Evolutionary conservation across 1,140 invertebrate species (phyloP), one percentile per base, ranked within the genome.

Genomic region (Kradibia gibbosae): DNA sequence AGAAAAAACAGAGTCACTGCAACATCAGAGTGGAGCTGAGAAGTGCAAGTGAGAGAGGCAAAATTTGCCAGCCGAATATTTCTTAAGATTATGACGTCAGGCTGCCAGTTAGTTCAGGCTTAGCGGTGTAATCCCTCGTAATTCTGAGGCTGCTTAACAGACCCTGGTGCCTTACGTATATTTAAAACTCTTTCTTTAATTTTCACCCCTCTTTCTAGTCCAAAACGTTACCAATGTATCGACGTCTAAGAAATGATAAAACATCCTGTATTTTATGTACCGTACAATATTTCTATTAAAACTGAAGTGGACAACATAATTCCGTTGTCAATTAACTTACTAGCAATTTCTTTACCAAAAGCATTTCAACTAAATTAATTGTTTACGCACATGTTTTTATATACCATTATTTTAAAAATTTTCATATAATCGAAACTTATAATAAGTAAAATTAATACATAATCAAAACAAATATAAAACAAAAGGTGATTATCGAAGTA

Each of bases 31-130:
- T 15, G 8, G 39, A 25, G 42, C 42, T 3, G n/a, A 3, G 31
- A 67, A 48, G 36, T 71, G 34, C 70, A 48, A 71, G 42, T 13
- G 42, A 71, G 20, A 67, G 13, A 70, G 65, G 10, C 22, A 20
- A 28, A 15, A 28, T 34, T 28, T 42, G 48, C 48, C 28, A 22
- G 7, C 73, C 22, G 74, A 76, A 91, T 90, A 90, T 90, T 91
- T 91, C 87, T 86, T 81, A 77, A 91, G 89, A 91, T 91, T 91
- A 91, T 91, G 90, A 91, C 90, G 88, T 91, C 90, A 90, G 87
- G 86, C 84, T 87, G 88, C 88, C 88, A 88, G 88, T 88, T 88
- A 87, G 83, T 80, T 80, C 71, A 83, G 85, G 87, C 88, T 91
- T 91, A 91, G 86, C 83, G 87, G 86, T 91, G 90, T 91, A 91